Conservation (phyloP, 1,140 invertebrate species). For the Mizuhopecten yessoensis region DNA sequence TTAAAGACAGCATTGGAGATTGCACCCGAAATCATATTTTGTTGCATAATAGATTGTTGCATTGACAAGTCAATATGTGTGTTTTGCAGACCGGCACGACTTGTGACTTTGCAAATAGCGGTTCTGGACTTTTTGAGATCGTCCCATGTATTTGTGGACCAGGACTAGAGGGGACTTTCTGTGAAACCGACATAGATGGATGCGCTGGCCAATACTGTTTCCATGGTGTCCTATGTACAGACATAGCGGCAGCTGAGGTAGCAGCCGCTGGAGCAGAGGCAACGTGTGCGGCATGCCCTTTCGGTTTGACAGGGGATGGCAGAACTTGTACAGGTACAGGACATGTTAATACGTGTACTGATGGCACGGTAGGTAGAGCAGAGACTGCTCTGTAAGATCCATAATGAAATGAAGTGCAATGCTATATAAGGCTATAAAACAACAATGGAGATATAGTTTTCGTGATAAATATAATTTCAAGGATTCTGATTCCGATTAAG, state of each 20-base stretch:
- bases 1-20: no score
- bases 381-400: no score
- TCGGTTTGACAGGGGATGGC: conserved; percentile 63
- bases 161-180: conserved; percentile 59
- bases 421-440: no score
- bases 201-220: conserved; percentile 64
- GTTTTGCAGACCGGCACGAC: conserved; percentile 63
- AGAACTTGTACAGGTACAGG: conserved; percentile 60
- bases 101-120: conserved; percentile 63
- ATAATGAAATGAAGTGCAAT: no score
- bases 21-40: no score
- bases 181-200: conserved; percentile 65
- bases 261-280: conserved; percentile 48
- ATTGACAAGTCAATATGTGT: no score
- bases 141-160: conserved; percentile 64
- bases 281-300: conserved; percentile 65
- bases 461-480: no score
- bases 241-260: conserved; percentile 53
- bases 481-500: no score
- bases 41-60: no score
- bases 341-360: no score
- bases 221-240: conserved; percentile 62
- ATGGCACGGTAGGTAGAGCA: no score
- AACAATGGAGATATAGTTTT: no score
- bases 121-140: conserved; percentile 51